Evolutionary conservation across 2,797 vertebrate genomes (phyloP).

Genomic region (Streptopelia turtur): DNA sequence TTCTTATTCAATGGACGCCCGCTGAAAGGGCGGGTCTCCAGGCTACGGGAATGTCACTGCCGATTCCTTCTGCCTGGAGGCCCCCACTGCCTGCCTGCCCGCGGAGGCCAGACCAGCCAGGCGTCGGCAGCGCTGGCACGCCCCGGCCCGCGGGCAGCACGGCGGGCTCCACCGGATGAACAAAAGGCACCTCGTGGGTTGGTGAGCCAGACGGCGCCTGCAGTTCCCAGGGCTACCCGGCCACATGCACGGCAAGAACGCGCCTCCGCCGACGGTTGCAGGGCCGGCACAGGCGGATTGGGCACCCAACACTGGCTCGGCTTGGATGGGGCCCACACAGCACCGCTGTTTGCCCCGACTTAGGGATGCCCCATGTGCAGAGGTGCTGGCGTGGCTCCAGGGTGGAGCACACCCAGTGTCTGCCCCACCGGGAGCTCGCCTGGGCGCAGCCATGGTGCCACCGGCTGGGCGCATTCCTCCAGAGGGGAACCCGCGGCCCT

Average conservation of each 20-base stretch:
- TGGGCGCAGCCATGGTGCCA: background rate
- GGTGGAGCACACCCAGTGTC: background rate
- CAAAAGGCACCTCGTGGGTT: constrained; percentile 37
- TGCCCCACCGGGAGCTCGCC: background rate
- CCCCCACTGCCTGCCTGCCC: constrained; percentile 17
- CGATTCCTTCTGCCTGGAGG: constrained; percentile 80
- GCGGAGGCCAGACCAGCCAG: constrained; percentile 1
- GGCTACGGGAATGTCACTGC: constrained; percentile 84
- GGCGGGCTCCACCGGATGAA: background rate
- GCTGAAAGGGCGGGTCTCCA: constrained; percentile 87
- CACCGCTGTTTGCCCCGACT: background rate
- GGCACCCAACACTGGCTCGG: background rate
- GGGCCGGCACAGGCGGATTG: background rate
- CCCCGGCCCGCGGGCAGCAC: background rate
- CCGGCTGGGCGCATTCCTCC: background rate
- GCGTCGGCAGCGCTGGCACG: constrained; percentile 45
- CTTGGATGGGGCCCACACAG: rapidly evolving
- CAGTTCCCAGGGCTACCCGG: constrained; percentile 26
- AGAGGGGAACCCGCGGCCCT: background rate
- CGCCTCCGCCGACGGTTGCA: background rate
- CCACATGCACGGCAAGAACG: constrained; percentile 35
- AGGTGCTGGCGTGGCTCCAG: background rate
- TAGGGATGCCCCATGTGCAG: background rate
- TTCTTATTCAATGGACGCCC: constrained; percentile 89
- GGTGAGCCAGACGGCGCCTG: background rate